These are phyloP conservation scores for Synergus umbraculus DNA, from an alignment of 2,888 invertebrate genomes.

Conservation along the genomic window DNA sequence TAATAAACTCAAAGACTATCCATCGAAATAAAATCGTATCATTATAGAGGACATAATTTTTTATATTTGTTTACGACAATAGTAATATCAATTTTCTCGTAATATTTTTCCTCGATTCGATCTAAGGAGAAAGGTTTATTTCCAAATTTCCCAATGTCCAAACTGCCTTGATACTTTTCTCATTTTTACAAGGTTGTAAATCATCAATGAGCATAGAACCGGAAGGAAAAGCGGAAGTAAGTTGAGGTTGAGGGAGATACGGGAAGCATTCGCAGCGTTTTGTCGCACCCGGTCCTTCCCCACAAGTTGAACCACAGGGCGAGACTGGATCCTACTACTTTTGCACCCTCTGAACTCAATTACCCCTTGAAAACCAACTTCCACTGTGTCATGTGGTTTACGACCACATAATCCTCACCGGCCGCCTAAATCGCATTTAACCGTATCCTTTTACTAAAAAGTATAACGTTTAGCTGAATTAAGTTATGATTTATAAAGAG, in stretches of 20 bases:
- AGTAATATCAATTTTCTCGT: too few relatives aligned
- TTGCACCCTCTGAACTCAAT: constrained; percentile 67
- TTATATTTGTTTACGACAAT: too few relatives aligned
- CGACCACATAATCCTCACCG: constrained; percentile 53
- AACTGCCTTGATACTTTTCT: constrained; percentile 25
- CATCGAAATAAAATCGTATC: too few relatives aligned
- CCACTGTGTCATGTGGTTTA: constrained; percentile 56
- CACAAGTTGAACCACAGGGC: constrained; percentile 34
- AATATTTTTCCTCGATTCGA: too few relatives aligned
- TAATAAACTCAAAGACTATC: too few relatives aligned
- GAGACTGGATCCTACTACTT: constrained; percentile 52
- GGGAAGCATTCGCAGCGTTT: constrained; percentile 55
- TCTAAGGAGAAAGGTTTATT: background rate
- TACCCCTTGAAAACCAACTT: constrained; percentile 67
- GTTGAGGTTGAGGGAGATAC: constrained; percentile 49
- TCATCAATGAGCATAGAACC: constrained; percentile 61
- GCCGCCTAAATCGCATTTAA: constrained; percentile 27
- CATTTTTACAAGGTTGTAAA: constrained; percentile 54
- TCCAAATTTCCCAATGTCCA: background rate
- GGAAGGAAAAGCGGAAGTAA: constrained; percentile 55
- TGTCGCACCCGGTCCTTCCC: constrained; percentile 45
- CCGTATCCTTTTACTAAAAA: constrained; percentile 10
- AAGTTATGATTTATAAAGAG: background rate
- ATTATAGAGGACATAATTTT: too few relatives aligned
- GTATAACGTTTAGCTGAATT: background rate